phyloP scores from a whole-genome alignment of 2,888 invertebrate species.

The Noctua pronuba region DNA sequence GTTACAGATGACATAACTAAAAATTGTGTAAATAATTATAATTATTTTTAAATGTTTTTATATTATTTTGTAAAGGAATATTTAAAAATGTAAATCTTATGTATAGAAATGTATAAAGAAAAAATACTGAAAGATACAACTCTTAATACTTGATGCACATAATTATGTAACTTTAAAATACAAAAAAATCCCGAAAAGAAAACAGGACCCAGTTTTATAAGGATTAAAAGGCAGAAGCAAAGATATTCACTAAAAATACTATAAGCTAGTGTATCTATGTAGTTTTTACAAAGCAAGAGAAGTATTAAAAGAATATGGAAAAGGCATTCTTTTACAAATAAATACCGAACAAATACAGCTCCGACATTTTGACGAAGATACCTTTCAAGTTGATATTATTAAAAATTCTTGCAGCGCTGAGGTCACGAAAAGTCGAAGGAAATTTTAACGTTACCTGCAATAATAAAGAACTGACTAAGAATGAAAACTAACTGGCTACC shows the following conservation, averaged over 20 bases:
- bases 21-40: background rate
- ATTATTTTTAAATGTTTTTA: no score
- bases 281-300: background rate
- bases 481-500: slow-evolving; percentile 43
- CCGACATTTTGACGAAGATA: slow-evolving; percentile 25
- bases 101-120: no score
- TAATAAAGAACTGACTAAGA: slow-evolving; percentile 49
- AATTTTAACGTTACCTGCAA: slow-evolving; percentile 43
- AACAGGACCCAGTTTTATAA: background rate
- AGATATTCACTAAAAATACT: background rate
- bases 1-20: background rate
- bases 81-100: no score
- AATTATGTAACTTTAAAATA: background rate
- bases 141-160: no score
- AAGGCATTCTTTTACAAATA: slow-evolving; percentile 1
- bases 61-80: no score
- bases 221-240: background rate
- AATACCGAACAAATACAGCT: slow-evolving; percentile 3
- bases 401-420: slow-evolving; percentile 40
- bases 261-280: background rate
- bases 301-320: slow-evolving; percentile 6
- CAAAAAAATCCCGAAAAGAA: background rate
- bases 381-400: slow-evolving; percentile 40
- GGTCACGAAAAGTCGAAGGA: slow-evolving; percentile 24
- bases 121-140: background rate